These are phyloP conservation scores for Rhynchophorus ferrugineus DNA, from an alignment of 1,140 invertebrate species.

Conservation along the genomic window DNA sequence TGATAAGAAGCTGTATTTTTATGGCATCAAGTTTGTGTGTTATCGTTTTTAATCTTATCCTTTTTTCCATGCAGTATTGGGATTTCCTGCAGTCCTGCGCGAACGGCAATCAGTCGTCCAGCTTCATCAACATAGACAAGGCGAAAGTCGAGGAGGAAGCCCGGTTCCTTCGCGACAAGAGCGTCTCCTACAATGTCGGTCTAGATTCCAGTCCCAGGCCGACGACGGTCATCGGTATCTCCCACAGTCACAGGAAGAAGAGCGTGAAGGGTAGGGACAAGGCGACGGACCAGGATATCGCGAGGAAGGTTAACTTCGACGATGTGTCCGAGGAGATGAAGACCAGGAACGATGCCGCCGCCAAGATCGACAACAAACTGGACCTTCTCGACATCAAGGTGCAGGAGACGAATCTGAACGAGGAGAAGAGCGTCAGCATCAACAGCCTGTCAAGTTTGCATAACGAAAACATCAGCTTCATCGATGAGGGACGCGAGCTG, in stretches of 20 bases:
- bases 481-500: conserved; percentile 39
- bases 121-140: conserved; percentile 38
- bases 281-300: conserved; percentile 21
- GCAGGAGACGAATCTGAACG: conserved; percentile 28
- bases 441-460: conserved; percentile 35
- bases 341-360: conserved; percentile 21
- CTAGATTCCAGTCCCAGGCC: conserved; percentile 57
- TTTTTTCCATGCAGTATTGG: conserved; percentile 63
- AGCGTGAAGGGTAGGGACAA: conserved; percentile 10
- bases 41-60: too few relatives aligned
- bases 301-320: conserved; percentile 39
- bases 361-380: conserved; percentile 13
- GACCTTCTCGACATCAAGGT: conserved; percentile 13
- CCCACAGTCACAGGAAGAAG: conserved; percentile 24
- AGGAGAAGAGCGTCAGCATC: conserved; percentile 37
- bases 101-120: conserved; percentile 44
- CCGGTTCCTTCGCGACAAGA: conserved; percentile 52
- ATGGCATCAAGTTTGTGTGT: too few relatives aligned
- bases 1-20: too few relatives aligned
- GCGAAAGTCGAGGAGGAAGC: conserved; percentile 40
- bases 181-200: conserved; percentile 63
- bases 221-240: conserved; percentile 52
- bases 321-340: conserved; percentile 27
- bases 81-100: conserved; percentile 54
- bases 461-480: conserved; percentile 36